phyloP scores from a whole-genome alignment of 2,797 vertebrate genomes.

The Apodemus agrarius region DNA sequence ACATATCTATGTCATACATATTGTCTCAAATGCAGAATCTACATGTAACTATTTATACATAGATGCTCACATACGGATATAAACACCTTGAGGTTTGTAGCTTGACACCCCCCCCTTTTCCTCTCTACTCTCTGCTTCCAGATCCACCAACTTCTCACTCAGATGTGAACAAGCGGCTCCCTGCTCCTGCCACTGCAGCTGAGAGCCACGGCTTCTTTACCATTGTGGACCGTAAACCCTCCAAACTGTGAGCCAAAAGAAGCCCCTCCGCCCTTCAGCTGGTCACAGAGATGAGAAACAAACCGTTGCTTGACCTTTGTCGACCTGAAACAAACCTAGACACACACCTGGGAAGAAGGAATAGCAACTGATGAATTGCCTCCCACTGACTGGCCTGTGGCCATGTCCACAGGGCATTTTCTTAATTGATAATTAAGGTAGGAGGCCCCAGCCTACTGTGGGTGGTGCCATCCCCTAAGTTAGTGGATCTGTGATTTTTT shows the following conservation, averaged over 20 bases:
- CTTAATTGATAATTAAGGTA: background rate
- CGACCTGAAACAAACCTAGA: background rate
- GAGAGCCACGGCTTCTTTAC: background rate
- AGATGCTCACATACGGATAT: background rate
- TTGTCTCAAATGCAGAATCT: background rate
- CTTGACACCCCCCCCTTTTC: background rate
- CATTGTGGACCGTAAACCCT: background rate
- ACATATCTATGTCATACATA: too few species aligned
- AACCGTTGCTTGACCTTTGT: background rate
- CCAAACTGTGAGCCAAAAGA: background rate
- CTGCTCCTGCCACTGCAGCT: background rate
- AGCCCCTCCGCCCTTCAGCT: background rate
- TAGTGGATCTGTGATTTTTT: background rate
- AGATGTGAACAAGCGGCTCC: background rate
- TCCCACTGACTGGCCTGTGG: background rate
- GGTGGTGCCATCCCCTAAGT: background rate
- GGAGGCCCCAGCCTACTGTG: too few species aligned
- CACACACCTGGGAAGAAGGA: background rate
- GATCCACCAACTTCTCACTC: background rate
- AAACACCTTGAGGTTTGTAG: background rate
- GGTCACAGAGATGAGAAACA: background rate
- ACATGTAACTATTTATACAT: background rate
- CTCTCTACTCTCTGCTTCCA: background rate
- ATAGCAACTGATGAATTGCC: background rate
- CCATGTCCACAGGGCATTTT: background rate